These are phyloP conservation scores for Meteorus cinctellus DNA, from an alignment of 2,888 invertebrate genomes.

Conservation along the genomic window DNA sequence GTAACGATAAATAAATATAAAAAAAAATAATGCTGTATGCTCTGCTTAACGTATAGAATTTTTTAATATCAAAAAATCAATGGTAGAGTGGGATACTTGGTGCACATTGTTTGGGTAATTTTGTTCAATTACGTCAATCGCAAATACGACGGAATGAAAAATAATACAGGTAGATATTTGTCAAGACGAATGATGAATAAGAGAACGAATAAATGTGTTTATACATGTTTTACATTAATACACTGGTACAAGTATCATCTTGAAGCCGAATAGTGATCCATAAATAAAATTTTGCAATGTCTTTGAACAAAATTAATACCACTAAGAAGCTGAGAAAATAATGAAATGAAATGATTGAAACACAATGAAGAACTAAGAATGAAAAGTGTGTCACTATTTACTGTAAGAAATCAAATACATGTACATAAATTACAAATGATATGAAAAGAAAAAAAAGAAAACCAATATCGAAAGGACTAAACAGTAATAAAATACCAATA, in stretches of 20 bases:
- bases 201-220: not conserved
- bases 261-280: not conserved
- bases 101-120: not conserved
- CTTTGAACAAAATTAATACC: slow-evolving; percentile 4
- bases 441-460: slow-evolving; percentile 31
- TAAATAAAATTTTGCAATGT: not conserved
- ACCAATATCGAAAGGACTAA: slow-evolving; percentile 40
- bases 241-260: not conserved
- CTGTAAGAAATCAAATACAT: slow-evolving; percentile 54
- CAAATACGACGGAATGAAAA: not conserved
- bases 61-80: slow-evolving; percentile 25
- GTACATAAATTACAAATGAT: slow-evolving; percentile 50
- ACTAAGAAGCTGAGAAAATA: not conserved
- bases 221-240: not conserved
- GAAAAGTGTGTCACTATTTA: slow-evolving; percentile 46
- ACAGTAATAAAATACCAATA: slow-evolving; percentile 50
- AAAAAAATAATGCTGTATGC: slow-evolving; percentile 32
- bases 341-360: not conserved
- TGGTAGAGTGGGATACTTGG: not conserved
- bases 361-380: slow-evolving; percentile 23
- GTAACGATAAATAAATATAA: slow-evolving; percentile 11
- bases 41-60: slow-evolving; percentile 33
- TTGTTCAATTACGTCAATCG: not conserved
- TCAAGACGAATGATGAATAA: not conserved
- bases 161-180: not conserved